These are phyloP conservation scores for Sarcophaga rosellei DNA, from an alignment of 2,888 invertebrate genomes.

Conservation along the genomic window DNA sequence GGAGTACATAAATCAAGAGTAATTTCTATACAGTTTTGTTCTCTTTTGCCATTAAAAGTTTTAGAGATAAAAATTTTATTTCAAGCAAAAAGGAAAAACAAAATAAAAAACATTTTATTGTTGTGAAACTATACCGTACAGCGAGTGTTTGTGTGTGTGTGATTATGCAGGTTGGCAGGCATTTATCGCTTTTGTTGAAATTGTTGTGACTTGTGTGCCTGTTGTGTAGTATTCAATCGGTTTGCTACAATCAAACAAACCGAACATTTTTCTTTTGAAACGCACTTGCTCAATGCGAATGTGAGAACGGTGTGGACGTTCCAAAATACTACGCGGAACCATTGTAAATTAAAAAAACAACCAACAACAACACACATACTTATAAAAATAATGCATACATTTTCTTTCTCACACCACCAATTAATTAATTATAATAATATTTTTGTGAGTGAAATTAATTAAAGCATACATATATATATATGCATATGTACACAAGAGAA, in stretches of 20 bases:
- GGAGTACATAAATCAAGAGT: conserved; percentile 34
- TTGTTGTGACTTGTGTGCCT: conserved; percentile 50
- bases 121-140: conserved; percentile 3
- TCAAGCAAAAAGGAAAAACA: background rate
- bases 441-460: conserved; percentile 67
- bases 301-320: conserved; percentile 81
- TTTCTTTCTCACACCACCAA: conserved; percentile 13
- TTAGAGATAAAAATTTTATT: conserved; percentile 25
- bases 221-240: conserved; percentile 73
- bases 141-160: conserved; percentile 21
- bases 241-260: conserved; percentile 75
- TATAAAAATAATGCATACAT: conserved; percentile 40
- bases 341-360: conserved; percentile 61
- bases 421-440: conserved; percentile 7
- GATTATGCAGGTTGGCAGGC: conserved; percentile 13
- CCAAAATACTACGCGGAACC: conserved; percentile 70
- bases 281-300: conserved; percentile 77
- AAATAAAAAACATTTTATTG: conserved; percentile 39
- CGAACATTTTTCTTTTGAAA: conserved; percentile 72
- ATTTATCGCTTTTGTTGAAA: conserved; percentile 43
- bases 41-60: conserved; percentile 13
- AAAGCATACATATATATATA: conserved; percentile 22
- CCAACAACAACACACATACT: conserved; percentile 40
- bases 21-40: conserved; percentile 14
- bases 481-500: conserved; percentile 63